Conservation (phyloP, 2,797 vertebrate species). For the Pogonophryne albipinna region DNA sequence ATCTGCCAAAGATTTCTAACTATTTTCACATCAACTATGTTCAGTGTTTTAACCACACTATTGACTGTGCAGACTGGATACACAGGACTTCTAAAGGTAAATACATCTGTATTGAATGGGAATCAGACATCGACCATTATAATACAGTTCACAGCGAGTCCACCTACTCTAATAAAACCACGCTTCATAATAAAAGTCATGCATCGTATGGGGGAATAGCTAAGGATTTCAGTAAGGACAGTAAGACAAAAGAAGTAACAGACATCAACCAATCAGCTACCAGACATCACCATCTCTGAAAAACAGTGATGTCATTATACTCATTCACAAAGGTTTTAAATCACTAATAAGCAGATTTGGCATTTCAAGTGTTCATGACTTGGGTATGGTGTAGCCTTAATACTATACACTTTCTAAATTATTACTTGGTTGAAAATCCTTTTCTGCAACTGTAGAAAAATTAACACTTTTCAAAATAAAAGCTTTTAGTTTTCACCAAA, state of each 20-base stretch:
- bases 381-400: not conserved
- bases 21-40: too few relatives aligned
- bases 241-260: constrained; percentile 59
- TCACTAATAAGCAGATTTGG: constrained; percentile 39
- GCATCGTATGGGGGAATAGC: constrained; percentile 76
- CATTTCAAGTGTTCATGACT: constrained; percentile 15
- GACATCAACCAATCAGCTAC: constrained; percentile 2
- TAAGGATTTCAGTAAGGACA: constrained; percentile 39
- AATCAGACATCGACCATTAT: not conserved
- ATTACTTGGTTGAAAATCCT: not conserved
- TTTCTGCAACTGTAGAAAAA: constrained; percentile 13
- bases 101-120: constrained; percentile 4
- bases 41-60: not conserved
- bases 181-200: constrained; percentile 61
- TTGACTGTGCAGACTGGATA: not conserved
- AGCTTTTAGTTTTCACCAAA: not conserved
- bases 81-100: not conserved
- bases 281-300: not conserved
- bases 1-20: not conserved
- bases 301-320: constrained; percentile 14
- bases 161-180: constrained; percentile 54
- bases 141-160: constrained; percentile 78
- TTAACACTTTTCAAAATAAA: constrained; percentile 23
- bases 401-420: constrained; percentile 5
- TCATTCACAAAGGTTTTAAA: constrained; percentile 22